Conservation (phyloP, 2,797 vertebrate genomes). For the Tauraco hartlaubi region DNA sequence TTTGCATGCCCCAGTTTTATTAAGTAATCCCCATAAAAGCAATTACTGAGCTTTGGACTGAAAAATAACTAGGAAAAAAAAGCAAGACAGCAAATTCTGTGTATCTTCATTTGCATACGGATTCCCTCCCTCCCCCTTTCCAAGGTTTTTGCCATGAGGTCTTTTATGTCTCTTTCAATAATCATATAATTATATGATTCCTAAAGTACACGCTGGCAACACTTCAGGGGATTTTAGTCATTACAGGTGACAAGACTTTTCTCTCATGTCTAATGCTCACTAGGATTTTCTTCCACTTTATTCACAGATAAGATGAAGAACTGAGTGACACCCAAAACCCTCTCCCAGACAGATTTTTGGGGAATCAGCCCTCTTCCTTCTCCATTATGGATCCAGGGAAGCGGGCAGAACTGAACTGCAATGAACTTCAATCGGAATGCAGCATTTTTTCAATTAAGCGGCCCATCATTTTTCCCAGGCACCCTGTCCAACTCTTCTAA, state of each 20-base stretch:
- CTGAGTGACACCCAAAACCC: background rate
- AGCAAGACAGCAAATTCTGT: conserved; percentile 48
- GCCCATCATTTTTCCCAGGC: conserved; percentile 50
- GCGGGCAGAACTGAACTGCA: background rate
- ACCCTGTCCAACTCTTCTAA: conserved; percentile 51
- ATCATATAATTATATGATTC: conserved; percentile 76
- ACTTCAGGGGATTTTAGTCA: conserved; percentile 76
- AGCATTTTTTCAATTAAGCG: conserved; percentile 55
- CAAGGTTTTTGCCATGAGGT: conserved; percentile 66
- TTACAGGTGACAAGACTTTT: conserved; percentile 72
- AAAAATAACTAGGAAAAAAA: conserved; percentile 46
- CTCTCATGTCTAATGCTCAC: conserved; percentile 16
- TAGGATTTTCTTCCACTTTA: conserved; percentile 55
- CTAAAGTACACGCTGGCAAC: conserved; percentile 69
- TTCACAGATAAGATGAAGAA: conserved; percentile 21
- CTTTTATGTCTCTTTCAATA: conserved; percentile 76
- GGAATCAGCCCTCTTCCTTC: background rate
- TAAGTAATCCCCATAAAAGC: conserved; percentile 70
- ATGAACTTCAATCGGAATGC: background rate
- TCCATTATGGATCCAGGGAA: background rate
- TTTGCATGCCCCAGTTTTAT: conserved; percentile 57
- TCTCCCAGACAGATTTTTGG: background rate
- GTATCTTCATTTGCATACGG: conserved; percentile 53
- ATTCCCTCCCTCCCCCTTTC: conserved; percentile 31
- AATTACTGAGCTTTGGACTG: conserved; percentile 65